These are phyloP conservation scores for Cyclargus thomasi DNA, from an alignment of 1,140 invertebrate species.

Conservation along the genomic window DNA sequence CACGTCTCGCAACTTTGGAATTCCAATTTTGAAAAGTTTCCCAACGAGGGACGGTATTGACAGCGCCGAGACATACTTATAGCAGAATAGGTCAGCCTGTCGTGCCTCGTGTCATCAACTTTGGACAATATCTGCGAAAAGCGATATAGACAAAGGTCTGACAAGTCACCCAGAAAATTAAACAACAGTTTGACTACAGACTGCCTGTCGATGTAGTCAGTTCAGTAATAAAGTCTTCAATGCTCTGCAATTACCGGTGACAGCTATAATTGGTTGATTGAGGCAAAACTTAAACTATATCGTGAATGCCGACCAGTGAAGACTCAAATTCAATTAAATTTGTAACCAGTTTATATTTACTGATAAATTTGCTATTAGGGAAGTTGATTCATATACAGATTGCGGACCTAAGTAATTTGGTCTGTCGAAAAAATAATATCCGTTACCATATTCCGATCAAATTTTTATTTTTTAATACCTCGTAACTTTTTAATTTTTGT, in stretches of 20 bases:
- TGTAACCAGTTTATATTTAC: no score
- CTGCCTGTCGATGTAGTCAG: neutral
- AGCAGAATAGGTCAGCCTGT: constrained; percentile 39
- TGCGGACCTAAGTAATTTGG: no score
- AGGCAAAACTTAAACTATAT: neutral
- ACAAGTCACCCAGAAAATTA: constrained; percentile 5
- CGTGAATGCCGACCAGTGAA: neutral
- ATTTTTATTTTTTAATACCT: no score
- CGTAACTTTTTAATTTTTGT: no score
- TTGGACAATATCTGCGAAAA: neutral
- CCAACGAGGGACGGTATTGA: constrained; percentile 66
- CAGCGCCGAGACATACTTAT: constrained; percentile 55
- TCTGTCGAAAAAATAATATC: no score
- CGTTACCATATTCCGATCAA: no score
- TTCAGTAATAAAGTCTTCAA: neutral
- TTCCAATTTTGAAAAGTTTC: constrained; percentile 74
- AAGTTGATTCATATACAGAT: no score
- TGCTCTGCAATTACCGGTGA: neutral
- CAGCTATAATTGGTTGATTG: constrained; percentile 6
- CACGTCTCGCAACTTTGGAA: constrained; percentile 69
- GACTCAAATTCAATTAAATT: neutral
- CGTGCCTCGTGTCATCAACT: neutral
- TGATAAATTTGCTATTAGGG: no score
- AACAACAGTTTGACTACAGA: neutral
- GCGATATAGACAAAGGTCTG: constrained; percentile 9